Conservation (phyloP, 2,888 invertebrate species). For the Ichneumoninae sp. region DNA sequence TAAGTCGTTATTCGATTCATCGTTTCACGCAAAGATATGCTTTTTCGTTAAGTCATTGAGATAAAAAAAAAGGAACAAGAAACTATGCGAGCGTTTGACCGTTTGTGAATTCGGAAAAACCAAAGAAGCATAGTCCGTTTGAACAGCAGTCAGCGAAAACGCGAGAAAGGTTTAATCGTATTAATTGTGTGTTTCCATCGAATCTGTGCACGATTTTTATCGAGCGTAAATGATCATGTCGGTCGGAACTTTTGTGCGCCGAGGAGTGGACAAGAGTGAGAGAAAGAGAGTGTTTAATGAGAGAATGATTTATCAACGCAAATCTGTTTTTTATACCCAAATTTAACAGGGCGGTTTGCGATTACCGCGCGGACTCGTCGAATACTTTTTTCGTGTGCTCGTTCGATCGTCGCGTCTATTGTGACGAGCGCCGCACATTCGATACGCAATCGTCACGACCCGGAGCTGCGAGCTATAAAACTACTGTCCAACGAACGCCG, state of each 20-base stretch:
- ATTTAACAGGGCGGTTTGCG: slow-evolving; percentile 12
- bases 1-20: slow-evolving; percentile 64
- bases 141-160: slow-evolving; percentile 48
- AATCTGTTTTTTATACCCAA: slow-evolving; percentile 30
- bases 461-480: slow-evolving; percentile 36
- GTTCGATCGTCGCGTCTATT: not conserved
- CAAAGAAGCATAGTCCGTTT: slow-evolving; percentile 66
- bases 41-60: slow-evolving; percentile 52
- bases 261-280: slow-evolving; percentile 8
- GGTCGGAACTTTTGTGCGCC: not conserved
- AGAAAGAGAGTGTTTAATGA: slow-evolving; percentile 32
- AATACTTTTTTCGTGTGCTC: not conserved
- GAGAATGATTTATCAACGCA: slow-evolving; percentile 40
- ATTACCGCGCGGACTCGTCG: not conserved
- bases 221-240: not conserved
- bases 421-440: slow-evolving; percentile 22
- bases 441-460: slow-evolving; percentile 29
- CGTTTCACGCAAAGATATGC: slow-evolving; percentile 39
- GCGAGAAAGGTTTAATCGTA: slow-evolving; percentile 43
- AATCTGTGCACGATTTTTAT: slow-evolving; percentile 4
- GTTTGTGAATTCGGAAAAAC: slow-evolving; percentile 64
- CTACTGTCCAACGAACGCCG: slow-evolving; percentile 27
- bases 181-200: slow-evolving; percentile 31
- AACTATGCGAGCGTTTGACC: slow-evolving; percentile 53
- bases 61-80: slow-evolving; percentile 17